Evolutionary conservation across 2,113 vertebrate species (phyloP), one percentile per base, ranked within the genome.

Genomic region (Triplophysa rosa): DNA sequence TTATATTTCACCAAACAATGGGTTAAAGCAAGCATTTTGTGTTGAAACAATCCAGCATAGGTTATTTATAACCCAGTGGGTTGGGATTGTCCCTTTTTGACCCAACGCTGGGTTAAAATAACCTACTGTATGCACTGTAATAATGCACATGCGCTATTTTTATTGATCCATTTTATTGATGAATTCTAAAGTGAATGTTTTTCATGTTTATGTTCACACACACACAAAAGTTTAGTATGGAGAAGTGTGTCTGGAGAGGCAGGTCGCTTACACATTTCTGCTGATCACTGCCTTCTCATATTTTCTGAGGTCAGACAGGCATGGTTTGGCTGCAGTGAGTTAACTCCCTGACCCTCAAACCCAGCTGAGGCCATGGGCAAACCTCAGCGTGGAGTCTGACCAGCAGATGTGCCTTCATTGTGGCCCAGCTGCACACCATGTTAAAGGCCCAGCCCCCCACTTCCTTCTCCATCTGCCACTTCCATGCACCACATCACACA

Each of bases 401-500:
- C 89, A 81, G 89, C 90, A 91, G 91, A 92, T 90, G 90, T 90
- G 91, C 77, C 83, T 84, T 80, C 73, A 80, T 84, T 70, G 85
- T 79, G 74, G 86, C 85, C 90, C 91, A 90, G 90, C 90, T 91
- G 89, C 90, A 89, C 87, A 82, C 83, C 78, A 82, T 88, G 87
- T 90, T 90, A 89, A 89, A 91, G 87, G 88, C 87, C 90, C 90
- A 88, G 83, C 91, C 88, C 88, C 90, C 90, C 89, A 88, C 90
- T 88, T 90, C 85, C 85, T 79, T 19, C 79, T 85, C 90, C 91
- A 92, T 92, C 91, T 93, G 91, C 87, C 90, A 89, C 86, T 6
- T 80, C 86, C 64, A 80, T 87, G 87, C 85, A 88, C 84, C 86
- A 75, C 80, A 85, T 84, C 76, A 86, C 66, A 80, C 83, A 81